A percentile compares a stretch with the other conserved stretches of the same genome.
These are phyloP conservation scores for Brenthis ino DNA, from an alignment of 2,888 invertebrate genomes.

Conservation along the genomic window DNA sequence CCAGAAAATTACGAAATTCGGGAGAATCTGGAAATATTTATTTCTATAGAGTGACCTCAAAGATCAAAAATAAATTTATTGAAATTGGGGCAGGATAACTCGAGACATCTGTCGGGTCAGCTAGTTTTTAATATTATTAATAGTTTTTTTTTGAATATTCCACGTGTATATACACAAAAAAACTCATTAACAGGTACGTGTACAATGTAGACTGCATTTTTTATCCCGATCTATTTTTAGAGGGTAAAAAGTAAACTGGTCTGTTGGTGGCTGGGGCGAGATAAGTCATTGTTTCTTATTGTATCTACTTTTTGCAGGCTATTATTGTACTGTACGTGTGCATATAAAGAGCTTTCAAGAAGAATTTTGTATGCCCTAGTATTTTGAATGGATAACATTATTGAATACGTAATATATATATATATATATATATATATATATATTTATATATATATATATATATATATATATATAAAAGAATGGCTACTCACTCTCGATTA, in stretches of 20 bases:
- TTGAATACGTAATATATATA: no score
- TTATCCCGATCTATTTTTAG: slow-evolving; percentile 31
- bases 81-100: no score
- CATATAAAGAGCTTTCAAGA: background rate
- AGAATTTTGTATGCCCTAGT: background rate
- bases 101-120: no score
- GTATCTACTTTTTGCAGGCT: slow-evolving; percentile 17
- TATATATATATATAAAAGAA: no score
- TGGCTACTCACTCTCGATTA: no score
- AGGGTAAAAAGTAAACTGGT: slow-evolving; percentile 37
- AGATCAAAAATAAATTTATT: no score
- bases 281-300: slow-evolving; percentile 28
- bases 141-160: background rate
- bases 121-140: no score
- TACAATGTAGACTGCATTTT: slow-evolving; percentile 14
- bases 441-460: no score
- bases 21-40: no score
- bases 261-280: slow-evolving; percentile 28
- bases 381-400: background rate
- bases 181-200: slow-evolving; percentile 26
- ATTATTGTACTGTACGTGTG: slow-evolving; percentile 14
- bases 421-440: no score
- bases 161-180: background rate
- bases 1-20: no score
- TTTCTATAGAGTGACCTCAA: no score